Evolutionary conservation across 1,140 invertebrate genomes (phyloP), one percentile per base, ranked within the genome.

Genomic region (Calosoma granatense): DNA sequence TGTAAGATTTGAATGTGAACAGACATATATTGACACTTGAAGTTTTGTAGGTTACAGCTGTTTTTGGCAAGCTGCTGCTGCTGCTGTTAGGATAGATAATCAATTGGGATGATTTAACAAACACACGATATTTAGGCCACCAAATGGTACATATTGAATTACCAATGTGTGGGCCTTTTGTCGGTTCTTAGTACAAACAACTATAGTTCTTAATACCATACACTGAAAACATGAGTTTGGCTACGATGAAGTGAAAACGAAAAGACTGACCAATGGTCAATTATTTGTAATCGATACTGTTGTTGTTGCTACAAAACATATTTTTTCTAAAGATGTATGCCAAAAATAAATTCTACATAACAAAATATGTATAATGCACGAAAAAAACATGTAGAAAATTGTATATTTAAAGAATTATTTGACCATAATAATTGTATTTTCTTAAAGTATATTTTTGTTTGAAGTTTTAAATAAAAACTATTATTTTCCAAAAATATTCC

Each of bases 141-240:
- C 41, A 47, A 47, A 47, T 47, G 41, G 41, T 47, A 47, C 17
- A 17, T 47, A 47, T 47, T 47, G 15, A 17, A 47, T 47, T 47
- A 47, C 41, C 41, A 4, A 11, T 47, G n/a, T 9, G n/a, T n/a
- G 6, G 26, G n/a, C n/a, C n/a, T 6, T 36, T 36, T 36, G 26
- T 6, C 26, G 26, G 26, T n/a, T 36, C n/a, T 9, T 6, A n/a
- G 6, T 36, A 36, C n/a, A n/a, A n/a, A 6, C n/a, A 36, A 6
- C n/a, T 36, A n/a, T 36, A 36, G 6, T n/a, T 9, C 26, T 36
- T 36, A 36, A 36, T 6, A n/a, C 26, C n/a, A n/a, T n/a, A n/a
- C n/a, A n/a, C n/a, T n/a, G n/a, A n/a, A n/a, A n/a, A n/a, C n/a
- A n/a, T n/a, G n/a, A n/a, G n/a, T n/a, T n/a, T n/a, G n/a, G n/a